These are phyloP conservation scores for Chelon auratus DNA, from an alignment of 2,797 vertebrate species.

Conservation along the genomic window DNA sequence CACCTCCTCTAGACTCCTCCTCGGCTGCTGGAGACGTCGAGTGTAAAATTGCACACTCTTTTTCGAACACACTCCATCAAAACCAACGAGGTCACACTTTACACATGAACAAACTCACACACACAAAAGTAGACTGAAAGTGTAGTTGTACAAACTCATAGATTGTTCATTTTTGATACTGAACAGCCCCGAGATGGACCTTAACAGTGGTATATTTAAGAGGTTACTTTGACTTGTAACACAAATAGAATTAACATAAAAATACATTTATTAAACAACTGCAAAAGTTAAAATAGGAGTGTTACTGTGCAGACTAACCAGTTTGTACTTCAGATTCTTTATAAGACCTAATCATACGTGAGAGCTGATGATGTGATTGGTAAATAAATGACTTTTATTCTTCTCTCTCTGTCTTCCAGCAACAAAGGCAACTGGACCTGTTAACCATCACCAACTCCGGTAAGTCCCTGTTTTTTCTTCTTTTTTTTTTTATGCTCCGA, in stretches of 20 bases:
- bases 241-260: background rate
- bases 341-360: slow-evolving; percentile 9
- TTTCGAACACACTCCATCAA: slow-evolving; percentile 64
- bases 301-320: slow-evolving; percentile 13
- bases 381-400: slow-evolving; percentile 28
- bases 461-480: slow-evolving; percentile 81
- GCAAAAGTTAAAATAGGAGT: slow-evolving; percentile 2
- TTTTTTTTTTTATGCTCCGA: slow-evolving; percentile 1
- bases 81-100: slow-evolving; percentile 40
- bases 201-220: slow-evolving; percentile 1
- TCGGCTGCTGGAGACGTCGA: slow-evolving; percentile 74
- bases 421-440: slow-evolving; percentile 95
- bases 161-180: too few relatives aligned
- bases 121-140: background rate
- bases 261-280: background rate
- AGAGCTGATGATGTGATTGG: slow-evolving; percentile 32
- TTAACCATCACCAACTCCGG: slow-evolving; percentile 95
- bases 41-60: slow-evolving; percentile 81
- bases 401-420: slow-evolving; percentile 83
- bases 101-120: slow-evolving; percentile 2
- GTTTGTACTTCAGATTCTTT: slow-evolving; percentile 14
- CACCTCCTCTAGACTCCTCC: slow-evolving; percentile 56
- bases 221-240: background rate
- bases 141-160: slow-evolving; percentile 23
- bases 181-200: too few relatives aligned